Base-by-base conservation (phyloP, 2,888 invertebrate species). In the Phlogophora meticulosa region DNA sequence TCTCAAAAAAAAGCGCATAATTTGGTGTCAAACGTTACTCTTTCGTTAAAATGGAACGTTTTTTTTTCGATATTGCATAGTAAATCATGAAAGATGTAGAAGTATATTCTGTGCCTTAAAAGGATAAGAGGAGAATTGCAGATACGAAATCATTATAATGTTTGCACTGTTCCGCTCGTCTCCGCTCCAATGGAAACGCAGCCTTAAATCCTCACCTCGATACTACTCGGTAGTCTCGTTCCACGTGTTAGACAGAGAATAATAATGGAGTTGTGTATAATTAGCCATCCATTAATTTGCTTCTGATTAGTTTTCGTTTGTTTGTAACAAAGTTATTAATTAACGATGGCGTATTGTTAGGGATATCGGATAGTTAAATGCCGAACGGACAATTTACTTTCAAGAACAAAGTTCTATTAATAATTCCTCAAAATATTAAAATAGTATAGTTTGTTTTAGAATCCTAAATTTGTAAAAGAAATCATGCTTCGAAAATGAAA, bases 301-400 rank as follows among this genome's bases (percentile, higher is more conserved):
- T 4, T 72, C 42, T 62, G 62, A 72, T 67, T 52, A 68, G 45
- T 52, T 63, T 64, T 40, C 22, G 34, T 52, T 74, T 42, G 67
- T 66, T 46, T 45, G 24, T 24, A 38, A 75, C 75, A 34, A 43
- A 67, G 32, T 74, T 75, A 34, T 74, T 70, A 67, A 67, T 74
- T 45, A 72, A 68, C 32, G 22, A 51, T 45, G 22, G 48, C 42
- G 49, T 24, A 51, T 63, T 49, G 65, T 51, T 49, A 42, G 2
- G 36, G 17, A n/a, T 42, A 63, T 22, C 4, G 28, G 7, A 32
- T 49, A 38, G 72, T 49, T 49, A n/a, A 40, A 63, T 38, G 3
- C 36, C 17, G 10, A 63, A 28, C n/a, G 48, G 17, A 42, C 36
- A 49, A 24, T 63, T 68, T 49, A 43, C 42, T 72, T 72, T 64